Conservation (phyloP, 1,140 invertebrate genomes). For the Cherax destructor region DNA sequence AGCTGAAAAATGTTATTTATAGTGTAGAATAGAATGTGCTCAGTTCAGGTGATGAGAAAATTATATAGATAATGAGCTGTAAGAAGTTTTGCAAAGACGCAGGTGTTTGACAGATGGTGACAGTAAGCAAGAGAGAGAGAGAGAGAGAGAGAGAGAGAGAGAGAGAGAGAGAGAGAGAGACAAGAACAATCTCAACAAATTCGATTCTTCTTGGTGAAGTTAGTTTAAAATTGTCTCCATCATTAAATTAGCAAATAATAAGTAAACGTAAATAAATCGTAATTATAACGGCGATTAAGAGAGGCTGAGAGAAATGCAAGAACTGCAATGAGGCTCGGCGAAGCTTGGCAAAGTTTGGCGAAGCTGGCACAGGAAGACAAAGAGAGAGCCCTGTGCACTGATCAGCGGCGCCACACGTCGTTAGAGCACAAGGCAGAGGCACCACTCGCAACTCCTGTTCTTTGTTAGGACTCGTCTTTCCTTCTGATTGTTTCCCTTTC, state of each 20-base stretch:
- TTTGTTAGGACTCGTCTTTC: not conserved
- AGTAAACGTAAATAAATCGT: not conserved
- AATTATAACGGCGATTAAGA: not conserved
- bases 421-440: constrained; percentile 65
- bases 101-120: not conserved
- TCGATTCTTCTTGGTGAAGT: not conserved
- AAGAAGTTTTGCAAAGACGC: not conserved
- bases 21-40: not conserved
- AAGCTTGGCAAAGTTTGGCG: not conserved
- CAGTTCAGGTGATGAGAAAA: not conserved
- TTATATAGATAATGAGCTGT: not conserved
- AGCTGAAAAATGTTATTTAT: not conserved
- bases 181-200: not conserved
- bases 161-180: not conserved
- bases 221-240: not conserved
- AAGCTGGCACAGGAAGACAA: no score
- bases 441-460: not conserved
- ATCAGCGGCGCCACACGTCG: not conserved
- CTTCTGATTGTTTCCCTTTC: constrained; percentile 63
- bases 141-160: not conserved
- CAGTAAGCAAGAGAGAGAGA: not conserved
- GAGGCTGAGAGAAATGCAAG: not conserved
- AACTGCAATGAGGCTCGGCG: not conserved
- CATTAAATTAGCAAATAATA: not conserved
- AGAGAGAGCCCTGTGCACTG: no score